Base-by-base conservation (phyloP, 2,888 invertebrate genomes). In the Omphaloscelis lunosa region DNA sequence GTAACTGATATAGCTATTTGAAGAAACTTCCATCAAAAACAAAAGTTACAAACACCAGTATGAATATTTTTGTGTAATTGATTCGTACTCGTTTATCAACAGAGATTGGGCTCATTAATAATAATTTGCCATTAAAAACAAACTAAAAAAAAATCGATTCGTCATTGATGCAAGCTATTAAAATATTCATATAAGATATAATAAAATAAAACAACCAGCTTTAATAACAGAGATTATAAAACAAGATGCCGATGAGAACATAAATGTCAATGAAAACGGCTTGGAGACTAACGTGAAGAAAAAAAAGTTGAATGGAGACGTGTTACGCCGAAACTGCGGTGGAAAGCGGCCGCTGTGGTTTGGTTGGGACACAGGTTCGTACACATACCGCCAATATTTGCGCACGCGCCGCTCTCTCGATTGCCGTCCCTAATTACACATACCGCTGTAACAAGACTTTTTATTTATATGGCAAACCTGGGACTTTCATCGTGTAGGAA, bases 301-400 rank as follows among this genome's bases (percentile, higher is more conserved):
- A 82, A 84, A 91, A 90, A 90, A 87, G 84, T 80, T 86, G 86
- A 88, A 90, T 86, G 89, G 75, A 84, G 80, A 70, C 75, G 85
- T 80, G 77, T 86, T 84, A 83, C 79, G 86, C 86, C 88, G 86
- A 90, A 90, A 88, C 85, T 85, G 84, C 68, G 62, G 81, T 88
- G 85, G 90, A 90, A 90, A 90, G 88, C 82, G 80, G 76, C 75
- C 82, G 81, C 83, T 87, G 85, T 67, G 84, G 79, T 66, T 58
- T 39, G 83, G 78, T 62, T 51, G 45, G 61, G 68, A 65, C 56
- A 74, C 81, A 81, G 84, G 86, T 72, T 73, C 39, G 63, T 56
- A 63, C 73, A 77, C 81, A 83, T 83, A 69, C 80, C 77, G 83
- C 27, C 75, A 85, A 79, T 89, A 81, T 80, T 73, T 86, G 82